Conservation (phyloP, 2,113 vertebrate species). For the Mesoclemmys tuberculata region DNA sequence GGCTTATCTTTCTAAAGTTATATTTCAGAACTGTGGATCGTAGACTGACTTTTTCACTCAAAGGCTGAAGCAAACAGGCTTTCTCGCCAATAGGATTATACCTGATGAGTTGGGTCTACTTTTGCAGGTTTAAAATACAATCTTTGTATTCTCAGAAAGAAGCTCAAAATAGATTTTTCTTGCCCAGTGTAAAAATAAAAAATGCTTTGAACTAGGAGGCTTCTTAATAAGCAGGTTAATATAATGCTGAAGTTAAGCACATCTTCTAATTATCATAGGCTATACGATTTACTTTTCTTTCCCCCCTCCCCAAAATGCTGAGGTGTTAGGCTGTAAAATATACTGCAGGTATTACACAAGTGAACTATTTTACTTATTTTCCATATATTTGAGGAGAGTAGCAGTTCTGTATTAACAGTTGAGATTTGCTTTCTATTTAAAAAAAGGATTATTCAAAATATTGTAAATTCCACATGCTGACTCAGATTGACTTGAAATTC, state of each 20-base stretch:
- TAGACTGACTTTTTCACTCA: neutral
- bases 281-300: neutral
- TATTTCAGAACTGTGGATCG: neutral
- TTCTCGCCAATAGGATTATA: neutral
- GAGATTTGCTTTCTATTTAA: constrained; percentile 44
- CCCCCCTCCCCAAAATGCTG: constrained; percentile 36
- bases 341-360: constrained; percentile 36
- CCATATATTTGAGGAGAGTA: constrained; percentile 57
- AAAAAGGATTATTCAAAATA: constrained; percentile 12
- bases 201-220: neutral
- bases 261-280: constrained; percentile 3
- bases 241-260: neutral
- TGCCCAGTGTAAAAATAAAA: neutral
- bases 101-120: neutral
- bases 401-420: neutral
- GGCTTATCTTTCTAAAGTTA: neutral
- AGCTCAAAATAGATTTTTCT: neutral
- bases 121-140: neutral
- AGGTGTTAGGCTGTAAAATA: constrained; percentile 43
- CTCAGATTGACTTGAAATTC: constrained; percentile 28
- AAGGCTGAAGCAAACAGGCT: neutral
- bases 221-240: neutral
- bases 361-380: constrained; percentile 64
- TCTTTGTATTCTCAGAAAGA: neutral
- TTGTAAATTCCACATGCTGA: constrained; percentile 12